Evolutionary conservation across 2,113 vertebrate genomes (phyloP), one percentile per base, ranked within the genome.

Genomic region (Gulo gulo): DNA sequence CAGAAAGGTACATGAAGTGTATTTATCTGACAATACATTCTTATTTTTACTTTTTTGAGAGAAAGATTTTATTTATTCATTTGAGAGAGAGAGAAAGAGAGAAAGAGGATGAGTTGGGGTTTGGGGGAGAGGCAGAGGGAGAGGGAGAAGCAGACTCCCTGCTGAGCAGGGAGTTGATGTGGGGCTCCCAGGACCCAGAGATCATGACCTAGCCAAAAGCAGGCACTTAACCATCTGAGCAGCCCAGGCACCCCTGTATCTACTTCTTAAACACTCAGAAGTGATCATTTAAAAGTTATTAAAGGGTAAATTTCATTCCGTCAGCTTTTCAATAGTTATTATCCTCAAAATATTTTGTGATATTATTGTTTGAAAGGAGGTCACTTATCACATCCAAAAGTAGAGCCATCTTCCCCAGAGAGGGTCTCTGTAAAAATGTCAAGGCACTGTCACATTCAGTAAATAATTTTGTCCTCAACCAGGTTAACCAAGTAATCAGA

Each of bases 261-360:
- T 95, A 61, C 15, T 71, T 52, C 57, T 50, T 96, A 85, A 93
- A 84, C 92, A 86, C 24, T 88, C 86, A 93, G 24, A 88, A 7
- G 14, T 47, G 26, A 86, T 93, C 24, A 83, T 52, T 96, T 79
- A 89, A 92, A 92, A 92, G 34, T 31, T 65, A 79, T 23, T 0
- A 85, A 96, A 95, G 55, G 20, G 57, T 24, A 23, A 81, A 84
- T 97, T 84, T 89, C 95, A 15, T 88, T n/a, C 26, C 7, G 73
- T 97, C 16, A 71, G 4, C n/a, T 55, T 94, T 93, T 76, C 21
- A 69, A 88, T 76, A 83, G 23, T 26, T 36, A 50, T 52, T 93
- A 81, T 6, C 21, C 45, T 50, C 61, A 65, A 76, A 92, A 83
- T 69, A 73, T 67, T 82, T 15, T 88, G 29, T 12, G 47, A 55